Percentiles rank a stretch among this genome's conserved stretches.
Conservation (phyloP, 92 coral and sea anemone genomes). For the Diadumene lineata region DNA sequence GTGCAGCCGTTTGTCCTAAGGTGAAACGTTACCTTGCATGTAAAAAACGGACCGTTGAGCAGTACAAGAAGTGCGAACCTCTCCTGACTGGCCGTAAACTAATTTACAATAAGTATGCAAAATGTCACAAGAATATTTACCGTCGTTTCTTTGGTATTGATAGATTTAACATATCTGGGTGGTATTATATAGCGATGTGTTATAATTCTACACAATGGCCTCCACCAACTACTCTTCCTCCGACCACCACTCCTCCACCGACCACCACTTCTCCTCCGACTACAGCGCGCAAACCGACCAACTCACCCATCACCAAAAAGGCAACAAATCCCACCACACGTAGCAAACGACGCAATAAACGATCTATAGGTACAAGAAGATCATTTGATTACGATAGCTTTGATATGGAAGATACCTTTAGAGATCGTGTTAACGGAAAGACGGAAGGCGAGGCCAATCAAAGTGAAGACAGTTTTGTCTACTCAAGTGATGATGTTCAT, state of each 20-base stretch:
- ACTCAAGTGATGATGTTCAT: neutral
- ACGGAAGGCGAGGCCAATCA: neutral
- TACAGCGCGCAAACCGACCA: neutral
- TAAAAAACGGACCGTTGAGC: conserved; percentile 13
- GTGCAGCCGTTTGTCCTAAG: conserved; percentile 17
- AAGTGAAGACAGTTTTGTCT: neutral
- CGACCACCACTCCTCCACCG: neutral
- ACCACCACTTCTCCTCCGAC: neutral
- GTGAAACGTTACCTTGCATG: conserved; percentile 20
- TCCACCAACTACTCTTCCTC: conserved; percentile 10
- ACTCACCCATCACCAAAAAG: neutral
- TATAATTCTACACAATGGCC: conserved; percentile 7
- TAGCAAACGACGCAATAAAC: neutral
- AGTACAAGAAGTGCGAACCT: conserved; percentile 28
- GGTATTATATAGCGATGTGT: conserved; percentile 29
- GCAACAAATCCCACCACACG: neutral
- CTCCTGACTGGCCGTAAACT: conserved; percentile 20
- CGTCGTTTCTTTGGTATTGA: conserved; percentile 40
- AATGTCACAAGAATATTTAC: conserved; percentile 56
- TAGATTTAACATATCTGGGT: conserved; percentile 12
- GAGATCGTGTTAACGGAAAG: neutral
- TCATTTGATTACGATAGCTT: neutral
- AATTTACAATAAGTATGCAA: conserved; percentile 57
- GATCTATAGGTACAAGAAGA: neutral
- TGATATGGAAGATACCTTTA: neutral